Conservation (phyloP, 2,113 vertebrate genomes). For the Phalacrocorax aristotelis region DNA sequence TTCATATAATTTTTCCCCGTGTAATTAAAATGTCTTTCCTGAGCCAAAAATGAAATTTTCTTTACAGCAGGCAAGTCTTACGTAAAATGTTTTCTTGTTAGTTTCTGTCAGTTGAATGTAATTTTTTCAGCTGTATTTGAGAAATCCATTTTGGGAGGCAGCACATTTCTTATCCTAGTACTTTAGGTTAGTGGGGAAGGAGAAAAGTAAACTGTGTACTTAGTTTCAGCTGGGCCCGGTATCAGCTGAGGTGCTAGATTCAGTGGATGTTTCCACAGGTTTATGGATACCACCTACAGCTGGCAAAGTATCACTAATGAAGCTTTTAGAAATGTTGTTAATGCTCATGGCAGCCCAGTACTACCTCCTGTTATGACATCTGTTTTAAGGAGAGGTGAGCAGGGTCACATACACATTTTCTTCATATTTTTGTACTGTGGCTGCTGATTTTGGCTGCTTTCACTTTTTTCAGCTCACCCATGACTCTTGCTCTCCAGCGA, state of each 20-base stretch:
- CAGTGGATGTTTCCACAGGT: neutral
- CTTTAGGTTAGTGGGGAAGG: neutral
- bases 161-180: neutral
- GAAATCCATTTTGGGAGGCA: neutral
- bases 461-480: neutral
- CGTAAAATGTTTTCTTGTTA: neutral
- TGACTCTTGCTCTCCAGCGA: neutral
- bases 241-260: neutral
- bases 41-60: conserved; percentile 18
- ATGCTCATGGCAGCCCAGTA: neutral
- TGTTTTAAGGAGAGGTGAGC: neutral
- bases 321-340: neutral
- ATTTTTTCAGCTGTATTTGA: neutral
- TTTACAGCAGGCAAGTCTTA: neutral
- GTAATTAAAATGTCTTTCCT: conserved; percentile 24
- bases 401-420: neutral
- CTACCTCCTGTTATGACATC: neutral
- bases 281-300: neutral
- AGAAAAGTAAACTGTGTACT: neutral
- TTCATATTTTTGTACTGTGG: neutral
- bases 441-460: neutral
- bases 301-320: neutral
- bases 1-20: neutral
- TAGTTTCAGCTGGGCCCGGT: neutral
- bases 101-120: neutral